Conservation (phyloP, 1,140 invertebrate species). For the Drosophila burlai region DNA sequence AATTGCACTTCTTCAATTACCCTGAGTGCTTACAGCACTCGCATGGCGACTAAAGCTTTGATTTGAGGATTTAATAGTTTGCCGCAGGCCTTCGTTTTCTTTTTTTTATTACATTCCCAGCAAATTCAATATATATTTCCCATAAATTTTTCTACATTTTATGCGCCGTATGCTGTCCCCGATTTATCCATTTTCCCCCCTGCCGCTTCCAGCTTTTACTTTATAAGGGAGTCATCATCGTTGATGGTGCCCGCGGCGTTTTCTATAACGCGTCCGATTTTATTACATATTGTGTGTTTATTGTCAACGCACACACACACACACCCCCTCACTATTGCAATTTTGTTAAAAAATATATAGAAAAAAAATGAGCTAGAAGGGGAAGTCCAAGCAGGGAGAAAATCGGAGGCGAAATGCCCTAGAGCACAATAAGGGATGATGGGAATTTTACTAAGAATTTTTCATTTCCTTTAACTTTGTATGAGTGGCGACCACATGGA, state of each 20-base stretch:
- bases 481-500: constrained; percentile 15
- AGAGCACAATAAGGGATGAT: constrained; percentile 82
- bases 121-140: constrained; percentile 41
- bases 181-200: constrained; percentile 5
- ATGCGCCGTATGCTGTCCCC: constrained; percentile 10
- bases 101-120: constrained; percentile 30
- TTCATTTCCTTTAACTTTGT: constrained; percentile 78
- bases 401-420: constrained; percentile 61
- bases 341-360: constrained; percentile 67
- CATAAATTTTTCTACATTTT: constrained; percentile 24
- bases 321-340: constrained; percentile 30
- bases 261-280: constrained; percentile 73
- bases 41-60: background rate
- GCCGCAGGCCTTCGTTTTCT: background rate
- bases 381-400: background rate
- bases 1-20: no score
- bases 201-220: background rate
- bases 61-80: constrained; percentile 13
- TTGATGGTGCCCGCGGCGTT: constrained; percentile 64
- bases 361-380: constrained; percentile 6
- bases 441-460: constrained; percentile 82
- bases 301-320: constrained; percentile 55
- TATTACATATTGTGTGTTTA: constrained; percentile 80
- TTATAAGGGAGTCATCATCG: constrained; percentile 41
- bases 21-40: background rate